These are phyloP conservation scores for Psephotus haematonotus DNA, from an alignment of 2,113 vertebrate species.

Conservation along the genomic window DNA sequence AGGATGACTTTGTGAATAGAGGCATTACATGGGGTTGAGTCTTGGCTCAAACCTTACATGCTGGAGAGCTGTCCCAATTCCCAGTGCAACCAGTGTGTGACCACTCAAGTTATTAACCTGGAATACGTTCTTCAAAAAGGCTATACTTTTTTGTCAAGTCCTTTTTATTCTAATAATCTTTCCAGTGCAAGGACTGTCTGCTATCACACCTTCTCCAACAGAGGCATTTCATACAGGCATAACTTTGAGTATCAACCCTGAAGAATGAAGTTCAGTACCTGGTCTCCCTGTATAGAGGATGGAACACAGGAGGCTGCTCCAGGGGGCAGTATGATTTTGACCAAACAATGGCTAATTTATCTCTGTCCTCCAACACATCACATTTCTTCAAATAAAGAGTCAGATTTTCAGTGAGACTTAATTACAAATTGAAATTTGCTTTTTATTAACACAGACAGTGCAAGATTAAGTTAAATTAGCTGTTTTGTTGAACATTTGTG, in stretches of 20 bases:
- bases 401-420: background rate
- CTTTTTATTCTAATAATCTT: background rate
- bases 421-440: slow-evolving; percentile 6
- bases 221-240: background rate
- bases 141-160: background rate
- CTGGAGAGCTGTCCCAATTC: background rate
- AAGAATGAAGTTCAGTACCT: background rate
- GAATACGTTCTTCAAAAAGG: background rate
- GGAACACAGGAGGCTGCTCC: background rate
- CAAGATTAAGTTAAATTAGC: slow-evolving; percentile 29
- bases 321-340: background rate
- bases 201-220: background rate
- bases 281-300: background rate
- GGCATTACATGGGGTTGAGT: background rate
- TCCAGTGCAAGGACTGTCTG: background rate
- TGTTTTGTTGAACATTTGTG: background rate
- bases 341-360: background rate
- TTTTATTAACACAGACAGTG: background rate
- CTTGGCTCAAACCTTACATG: background rate
- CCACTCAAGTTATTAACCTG: background rate
- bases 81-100: background rate
- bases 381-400: background rate
- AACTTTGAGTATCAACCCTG: background rate
- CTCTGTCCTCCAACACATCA: background rate
- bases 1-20: background rate